These are phyloP conservation scores for Quiscalus mexicanus DNA, from an alignment of 2,113 vertebrate species.

Conservation along the genomic window DNA sequence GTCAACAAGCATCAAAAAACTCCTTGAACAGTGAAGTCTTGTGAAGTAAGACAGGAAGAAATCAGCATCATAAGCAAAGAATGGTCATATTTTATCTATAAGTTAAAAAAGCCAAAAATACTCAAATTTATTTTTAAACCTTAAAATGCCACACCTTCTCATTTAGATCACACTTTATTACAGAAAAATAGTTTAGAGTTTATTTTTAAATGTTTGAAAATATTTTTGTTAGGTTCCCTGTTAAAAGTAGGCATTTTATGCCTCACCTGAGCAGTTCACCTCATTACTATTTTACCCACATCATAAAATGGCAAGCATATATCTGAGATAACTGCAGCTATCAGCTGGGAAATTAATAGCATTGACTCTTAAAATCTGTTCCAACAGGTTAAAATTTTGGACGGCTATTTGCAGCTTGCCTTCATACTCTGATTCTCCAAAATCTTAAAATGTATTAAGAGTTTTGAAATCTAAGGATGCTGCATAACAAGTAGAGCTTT, in stretches of 20 bases:
- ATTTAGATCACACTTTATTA: neutral
- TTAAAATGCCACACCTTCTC: neutral
- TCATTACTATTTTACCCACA: neutral
- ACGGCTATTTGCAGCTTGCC: neutral
- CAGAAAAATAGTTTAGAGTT: neutral
- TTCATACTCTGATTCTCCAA: neutral
- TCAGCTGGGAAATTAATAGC: neutral
- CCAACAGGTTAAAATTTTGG: neutral
- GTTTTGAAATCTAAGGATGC: neutral
- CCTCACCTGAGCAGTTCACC: neutral
- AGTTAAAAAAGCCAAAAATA: neutral
- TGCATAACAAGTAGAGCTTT: neutral
- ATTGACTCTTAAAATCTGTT: neutral
- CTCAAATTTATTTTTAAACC: neutral
- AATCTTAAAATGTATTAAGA: neutral
- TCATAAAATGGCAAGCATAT: rapidly evolving
- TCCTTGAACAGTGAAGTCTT: neutral
- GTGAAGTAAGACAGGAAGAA: neutral
- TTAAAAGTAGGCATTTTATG: neutral
- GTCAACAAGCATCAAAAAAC: neutral
- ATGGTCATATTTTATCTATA: neutral
- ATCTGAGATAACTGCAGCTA: neutral
- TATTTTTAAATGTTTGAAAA: neutral
- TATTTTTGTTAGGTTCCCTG: neutral
- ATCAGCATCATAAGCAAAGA: neutral